Conservation (phyloP, 2,797 vertebrate genomes). For the Todus mexicanus region DNA sequence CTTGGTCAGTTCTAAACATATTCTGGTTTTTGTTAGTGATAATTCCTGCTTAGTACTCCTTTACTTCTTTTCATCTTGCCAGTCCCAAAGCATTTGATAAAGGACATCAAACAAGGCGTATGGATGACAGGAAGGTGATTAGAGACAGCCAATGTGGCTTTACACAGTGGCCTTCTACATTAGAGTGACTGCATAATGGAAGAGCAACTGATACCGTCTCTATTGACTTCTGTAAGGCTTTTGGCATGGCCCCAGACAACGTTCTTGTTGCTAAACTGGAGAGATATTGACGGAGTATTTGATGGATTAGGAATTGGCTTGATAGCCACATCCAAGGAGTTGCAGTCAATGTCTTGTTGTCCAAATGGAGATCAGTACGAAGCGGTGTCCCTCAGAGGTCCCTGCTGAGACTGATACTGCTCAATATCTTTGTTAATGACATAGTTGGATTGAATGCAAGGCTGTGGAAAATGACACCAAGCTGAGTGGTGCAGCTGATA, state of each 20-base stretch:
- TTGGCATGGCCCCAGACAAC: neutral
- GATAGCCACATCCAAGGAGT: neutral
- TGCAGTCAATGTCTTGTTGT: neutral
- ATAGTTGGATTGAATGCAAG: neutral
- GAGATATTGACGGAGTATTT: neutral
- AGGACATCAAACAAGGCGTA: neutral
- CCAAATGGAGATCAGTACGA: neutral
- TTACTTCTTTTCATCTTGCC: neutral
- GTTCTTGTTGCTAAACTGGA: neutral
- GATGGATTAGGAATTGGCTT: neutral
- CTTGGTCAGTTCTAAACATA: neutral
- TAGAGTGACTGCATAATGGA: neutral
- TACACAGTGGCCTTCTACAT: neutral
- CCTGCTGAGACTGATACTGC: fast-evolving
- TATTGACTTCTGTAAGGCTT: neutral
- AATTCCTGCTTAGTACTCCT: neutral
- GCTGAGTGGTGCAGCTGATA: neutral
- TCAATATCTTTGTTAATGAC: neutral
- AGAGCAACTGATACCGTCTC: neutral
- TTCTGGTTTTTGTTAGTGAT: neutral
- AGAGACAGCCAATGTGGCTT: no score
- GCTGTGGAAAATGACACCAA: neutral
- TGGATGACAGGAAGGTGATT: neutral
- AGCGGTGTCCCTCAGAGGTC: neutral
- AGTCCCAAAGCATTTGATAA: neutral